These are phyloP conservation scores for Cheilosia grossa DNA, from an alignment of 2,888 invertebrate genomes.

Conservation along the genomic window DNA sequence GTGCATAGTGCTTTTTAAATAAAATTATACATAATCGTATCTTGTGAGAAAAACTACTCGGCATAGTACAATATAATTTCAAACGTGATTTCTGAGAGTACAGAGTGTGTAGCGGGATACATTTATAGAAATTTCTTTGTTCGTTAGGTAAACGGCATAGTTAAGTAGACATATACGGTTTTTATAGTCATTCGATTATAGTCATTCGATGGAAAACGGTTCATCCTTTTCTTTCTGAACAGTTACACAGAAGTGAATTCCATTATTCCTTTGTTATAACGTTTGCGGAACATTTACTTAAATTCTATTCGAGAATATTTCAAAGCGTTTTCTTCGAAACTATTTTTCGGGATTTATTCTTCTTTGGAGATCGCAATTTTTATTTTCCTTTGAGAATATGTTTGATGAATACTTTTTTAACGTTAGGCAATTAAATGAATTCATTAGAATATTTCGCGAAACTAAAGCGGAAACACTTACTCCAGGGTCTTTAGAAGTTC, in stretches of 20 bases:
- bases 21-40: neutral
- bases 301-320: neutral
- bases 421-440: neutral
- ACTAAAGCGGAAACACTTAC: neutral
- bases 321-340: no score
- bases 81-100: neutral
- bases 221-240: neutral
- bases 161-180: neutral
- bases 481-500: neutral
- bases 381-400: no score
- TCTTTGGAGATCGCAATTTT: no score
- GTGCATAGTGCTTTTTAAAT: neutral
- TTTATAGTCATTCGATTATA: neutral
- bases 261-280: neutral
- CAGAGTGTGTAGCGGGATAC: neutral
- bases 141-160: neutral
- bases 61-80: neutral
- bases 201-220: neutral
- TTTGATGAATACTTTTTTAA: neutral
- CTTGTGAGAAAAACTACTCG: neutral
- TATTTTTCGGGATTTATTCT: no score
- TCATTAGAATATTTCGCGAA: neutral
- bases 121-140: neutral
- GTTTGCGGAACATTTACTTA: neutral
- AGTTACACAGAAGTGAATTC: neutral